Evolutionary conservation across 2,113 vertebrate species (phyloP).

Genomic region (Tragelaphus scriptus): DNA sequence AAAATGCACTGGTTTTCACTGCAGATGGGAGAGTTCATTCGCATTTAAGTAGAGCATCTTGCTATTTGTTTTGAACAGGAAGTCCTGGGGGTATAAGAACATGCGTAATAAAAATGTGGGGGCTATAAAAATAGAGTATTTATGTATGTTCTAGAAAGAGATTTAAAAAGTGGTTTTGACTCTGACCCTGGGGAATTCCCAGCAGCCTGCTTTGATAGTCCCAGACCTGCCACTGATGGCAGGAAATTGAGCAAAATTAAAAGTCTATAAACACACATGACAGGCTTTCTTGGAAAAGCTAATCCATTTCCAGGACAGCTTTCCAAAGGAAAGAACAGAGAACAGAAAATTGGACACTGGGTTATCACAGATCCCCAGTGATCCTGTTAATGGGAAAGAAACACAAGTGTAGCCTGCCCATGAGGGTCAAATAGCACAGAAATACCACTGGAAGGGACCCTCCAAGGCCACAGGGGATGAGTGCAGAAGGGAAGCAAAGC

Average conservation of each 20-base stretch:
- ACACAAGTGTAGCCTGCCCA: fast-evolving
- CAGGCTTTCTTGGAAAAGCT: background rate
- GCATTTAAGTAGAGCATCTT: background rate
- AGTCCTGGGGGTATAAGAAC: background rate
- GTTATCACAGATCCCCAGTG: background rate
- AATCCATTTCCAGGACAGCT: background rate
- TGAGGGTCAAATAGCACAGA: background rate
- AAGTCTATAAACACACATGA: background rate
- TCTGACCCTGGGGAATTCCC: background rate
- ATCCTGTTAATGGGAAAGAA: background rate
- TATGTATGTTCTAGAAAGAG: background rate
- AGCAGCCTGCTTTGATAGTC: background rate
- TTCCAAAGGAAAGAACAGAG: background rate
- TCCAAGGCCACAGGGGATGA: background rate
- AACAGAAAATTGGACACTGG: background rate
- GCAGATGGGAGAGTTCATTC: fast-evolving
- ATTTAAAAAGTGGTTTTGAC: background rate
- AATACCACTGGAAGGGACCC: background rate
- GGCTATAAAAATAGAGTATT: background rate
- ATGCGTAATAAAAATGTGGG: background rate
- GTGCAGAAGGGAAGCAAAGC: background rate
- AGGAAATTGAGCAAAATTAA: background rate
- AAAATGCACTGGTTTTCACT: background rate
- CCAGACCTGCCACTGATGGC: background rate
- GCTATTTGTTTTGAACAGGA: background rate